Evolutionary conservation across 2,888 invertebrate species (phyloP).

Genomic region (Drosophila tripunctata): DNA sequence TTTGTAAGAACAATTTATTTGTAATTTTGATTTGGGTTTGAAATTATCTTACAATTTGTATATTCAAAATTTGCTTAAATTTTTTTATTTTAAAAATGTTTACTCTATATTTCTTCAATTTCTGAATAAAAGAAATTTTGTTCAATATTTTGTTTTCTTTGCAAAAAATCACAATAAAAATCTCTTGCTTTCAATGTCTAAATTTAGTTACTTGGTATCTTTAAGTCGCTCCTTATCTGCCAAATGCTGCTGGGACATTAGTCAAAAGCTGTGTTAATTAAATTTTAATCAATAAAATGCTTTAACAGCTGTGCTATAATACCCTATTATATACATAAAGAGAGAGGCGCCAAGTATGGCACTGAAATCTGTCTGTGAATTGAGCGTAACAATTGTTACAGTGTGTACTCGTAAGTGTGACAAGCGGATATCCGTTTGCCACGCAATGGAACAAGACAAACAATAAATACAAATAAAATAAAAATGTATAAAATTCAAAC

Average conservation of each 20-base stretch:
- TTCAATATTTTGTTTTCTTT: no score
- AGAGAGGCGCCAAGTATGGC: constrained; percentile 12
- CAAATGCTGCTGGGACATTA: constrained; percentile 20
- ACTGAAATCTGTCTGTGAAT: constrained; percentile 40
- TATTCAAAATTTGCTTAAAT: no score
- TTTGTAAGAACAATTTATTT: no score
- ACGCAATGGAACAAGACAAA: constrained; percentile 55
- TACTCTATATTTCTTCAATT: no score
- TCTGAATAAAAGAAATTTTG: no score
- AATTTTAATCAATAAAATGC: constrained; percentile 54
- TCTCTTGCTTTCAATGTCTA: no score
- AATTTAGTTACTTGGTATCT: not conserved
- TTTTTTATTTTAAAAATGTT: no score
- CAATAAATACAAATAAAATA: constrained; percentile 44
- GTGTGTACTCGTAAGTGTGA: constrained; percentile 55
- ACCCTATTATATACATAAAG: constrained; percentile 23
- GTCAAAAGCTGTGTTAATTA: constrained; percentile 41
- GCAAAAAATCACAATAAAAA: no score
- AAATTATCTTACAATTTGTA: no score
- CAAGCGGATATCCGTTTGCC: constrained; percentile 68
- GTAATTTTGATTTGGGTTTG: no score
- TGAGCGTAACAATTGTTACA: constrained; percentile 33
- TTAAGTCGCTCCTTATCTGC: not conserved
- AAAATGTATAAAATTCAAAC: not conserved
- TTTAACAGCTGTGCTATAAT: constrained; percentile 2